These are phyloP conservation scores for Lycia hirtaria DNA, from an alignment of 2,888 invertebrate species.

Conservation along the genomic window DNA sequence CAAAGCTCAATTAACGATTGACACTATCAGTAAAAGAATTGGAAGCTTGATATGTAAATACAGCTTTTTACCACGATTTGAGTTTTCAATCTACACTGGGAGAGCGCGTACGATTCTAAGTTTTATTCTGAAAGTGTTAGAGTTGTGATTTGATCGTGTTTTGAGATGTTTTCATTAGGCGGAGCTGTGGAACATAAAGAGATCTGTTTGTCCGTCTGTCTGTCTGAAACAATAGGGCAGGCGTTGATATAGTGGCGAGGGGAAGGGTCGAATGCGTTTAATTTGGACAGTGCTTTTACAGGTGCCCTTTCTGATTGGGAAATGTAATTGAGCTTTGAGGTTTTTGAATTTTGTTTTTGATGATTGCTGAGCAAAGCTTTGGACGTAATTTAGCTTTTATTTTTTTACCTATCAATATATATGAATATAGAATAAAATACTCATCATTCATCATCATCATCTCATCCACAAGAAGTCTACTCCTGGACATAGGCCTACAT, in stretches of 20 bases:
- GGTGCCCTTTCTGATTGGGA: constrained; percentile 35
- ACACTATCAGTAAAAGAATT: constrained; percentile 1
- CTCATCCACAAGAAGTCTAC: no score
- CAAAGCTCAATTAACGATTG: constrained; percentile 54
- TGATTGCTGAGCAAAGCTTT: not conserved
- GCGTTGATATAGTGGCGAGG: constrained; percentile 72
- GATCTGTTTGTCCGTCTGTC: constrained; percentile 70
- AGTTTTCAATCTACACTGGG: not conserved
- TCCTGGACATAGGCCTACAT: no score
- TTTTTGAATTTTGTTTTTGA: constrained; percentile 40
- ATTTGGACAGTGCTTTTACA: constrained; percentile 54
- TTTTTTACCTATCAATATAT: not conserved
- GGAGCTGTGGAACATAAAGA: constrained; percentile 65
- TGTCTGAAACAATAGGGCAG: constrained; percentile 76
- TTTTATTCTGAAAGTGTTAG: constrained; percentile 44
- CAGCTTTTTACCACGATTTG: constrained; percentile 1
- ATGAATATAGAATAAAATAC: no score
- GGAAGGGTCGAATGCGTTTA: constrained; percentile 57
- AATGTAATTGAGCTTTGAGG: constrained; percentile 39
- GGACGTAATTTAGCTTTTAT: not conserved
- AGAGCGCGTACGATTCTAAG: constrained; percentile 36
- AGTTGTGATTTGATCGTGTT: constrained; percentile 32
- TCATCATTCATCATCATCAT: no score
- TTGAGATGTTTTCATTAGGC: constrained; percentile 67
- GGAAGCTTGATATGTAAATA: not conserved